Evolutionary conservation across 2,113 vertebrate genomes (phyloP).

Genomic region (Nyctibius bracteatus): DNA sequence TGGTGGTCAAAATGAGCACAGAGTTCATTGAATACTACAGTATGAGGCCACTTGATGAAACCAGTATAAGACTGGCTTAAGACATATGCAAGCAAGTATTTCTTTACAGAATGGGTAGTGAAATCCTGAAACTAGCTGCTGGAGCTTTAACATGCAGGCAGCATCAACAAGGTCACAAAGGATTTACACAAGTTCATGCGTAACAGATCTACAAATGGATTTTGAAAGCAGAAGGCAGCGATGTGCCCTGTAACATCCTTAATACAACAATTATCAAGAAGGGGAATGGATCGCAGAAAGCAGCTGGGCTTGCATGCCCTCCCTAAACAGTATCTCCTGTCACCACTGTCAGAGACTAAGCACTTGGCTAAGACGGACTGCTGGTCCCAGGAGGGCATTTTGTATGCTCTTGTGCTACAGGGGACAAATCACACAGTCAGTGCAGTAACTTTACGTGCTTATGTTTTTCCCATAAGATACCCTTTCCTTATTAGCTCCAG

Average conservation of each 20-base stretch:
- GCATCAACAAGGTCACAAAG: background rate
- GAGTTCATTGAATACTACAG: background rate
- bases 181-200: background rate
- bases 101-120: background rate
- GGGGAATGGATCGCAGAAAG: background rate
- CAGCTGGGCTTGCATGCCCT: background rate
- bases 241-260: background rate
- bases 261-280: background rate
- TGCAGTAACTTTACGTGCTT: background rate
- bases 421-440: background rate
- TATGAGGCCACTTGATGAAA: background rate
- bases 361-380: background rate
- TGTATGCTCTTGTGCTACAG: rapidly evolving
- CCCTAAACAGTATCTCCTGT: background rate
- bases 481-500: background rate
- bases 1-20: background rate
- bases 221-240: background rate
- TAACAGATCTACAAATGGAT: background rate
- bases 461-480: background rate
- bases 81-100: background rate
- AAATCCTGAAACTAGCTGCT: background rate
- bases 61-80: background rate
- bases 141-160: background rate
- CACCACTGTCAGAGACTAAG: background rate
- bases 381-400: background rate